Evolutionary conservation across 2,113 vertebrate species (phyloP).

Genomic region (Mobula hypostoma): DNA sequence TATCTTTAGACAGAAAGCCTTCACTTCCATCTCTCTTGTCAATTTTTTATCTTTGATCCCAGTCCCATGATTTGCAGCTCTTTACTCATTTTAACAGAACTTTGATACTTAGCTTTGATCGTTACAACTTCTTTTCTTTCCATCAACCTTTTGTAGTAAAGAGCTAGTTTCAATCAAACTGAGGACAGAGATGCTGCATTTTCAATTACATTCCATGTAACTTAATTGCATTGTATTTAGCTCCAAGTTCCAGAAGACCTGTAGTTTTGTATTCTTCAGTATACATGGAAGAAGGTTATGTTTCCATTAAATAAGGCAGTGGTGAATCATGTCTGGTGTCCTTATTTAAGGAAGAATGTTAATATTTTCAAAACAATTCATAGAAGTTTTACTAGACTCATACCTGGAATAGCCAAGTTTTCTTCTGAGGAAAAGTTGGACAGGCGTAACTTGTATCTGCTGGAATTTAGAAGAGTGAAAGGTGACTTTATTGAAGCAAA

Average conservation of each 20-base stretch:
- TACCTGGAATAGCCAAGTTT: no score
- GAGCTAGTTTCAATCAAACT: neutral
- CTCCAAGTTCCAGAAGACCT: neutral
- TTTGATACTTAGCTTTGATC: neutral
- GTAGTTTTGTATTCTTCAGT: neutral
- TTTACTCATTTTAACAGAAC: neutral
- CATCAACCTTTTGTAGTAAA: neutral
- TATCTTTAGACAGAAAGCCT: neutral
- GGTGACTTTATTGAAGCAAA: no score
- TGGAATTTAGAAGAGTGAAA: no score
- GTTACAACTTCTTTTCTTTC: neutral
- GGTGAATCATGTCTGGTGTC: no score
- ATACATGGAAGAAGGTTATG: neutral
- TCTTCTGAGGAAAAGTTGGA: no score
- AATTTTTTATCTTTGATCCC: neutral
- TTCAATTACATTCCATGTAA: neutral
- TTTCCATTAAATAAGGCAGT: no score
- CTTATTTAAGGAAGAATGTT: no score
- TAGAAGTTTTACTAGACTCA: no score
- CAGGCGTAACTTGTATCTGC: no score
- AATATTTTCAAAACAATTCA: no score
- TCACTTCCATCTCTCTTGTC: constrained; percentile 16
- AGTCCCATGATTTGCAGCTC: neutral
- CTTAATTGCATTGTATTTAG: neutral
- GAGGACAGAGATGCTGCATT: neutral